A percentile compares a stretch with the other conserved stretches of the same genome.
phyloP scores from a whole-genome alignment of 2,113 vertebrate genomes.

The Spheniscus mendiculus region DNA sequence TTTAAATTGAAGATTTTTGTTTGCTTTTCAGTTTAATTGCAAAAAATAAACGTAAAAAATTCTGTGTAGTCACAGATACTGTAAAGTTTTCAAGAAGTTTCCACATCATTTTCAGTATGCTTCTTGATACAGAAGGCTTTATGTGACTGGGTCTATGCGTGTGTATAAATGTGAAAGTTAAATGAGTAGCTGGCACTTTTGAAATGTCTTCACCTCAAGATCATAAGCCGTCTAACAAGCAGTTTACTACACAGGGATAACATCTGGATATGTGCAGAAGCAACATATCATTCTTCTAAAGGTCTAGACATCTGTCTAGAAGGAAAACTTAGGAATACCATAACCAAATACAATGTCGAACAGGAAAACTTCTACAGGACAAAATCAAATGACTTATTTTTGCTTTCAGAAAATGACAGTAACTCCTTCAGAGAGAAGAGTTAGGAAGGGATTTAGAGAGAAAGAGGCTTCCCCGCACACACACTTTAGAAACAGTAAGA shows the following conservation, averaged over 20 bases:
- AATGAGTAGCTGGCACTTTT: background rate
- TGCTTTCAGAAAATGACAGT: background rate
- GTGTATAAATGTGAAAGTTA: background rate
- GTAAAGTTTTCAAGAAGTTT: background rate
- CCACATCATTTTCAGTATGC: background rate
- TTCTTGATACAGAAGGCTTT: background rate
- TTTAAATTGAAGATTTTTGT: background rate
- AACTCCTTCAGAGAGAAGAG: background rate
- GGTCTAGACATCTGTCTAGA: background rate
- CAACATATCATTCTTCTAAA: background rate
- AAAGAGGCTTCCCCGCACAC: background rate
- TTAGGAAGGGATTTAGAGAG: background rate
- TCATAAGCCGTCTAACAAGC: background rate
- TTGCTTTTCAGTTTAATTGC: background rate
- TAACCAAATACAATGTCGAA: background rate
- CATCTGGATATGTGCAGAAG: background rate
- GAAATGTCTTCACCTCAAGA: background rate
- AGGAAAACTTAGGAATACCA: background rate
- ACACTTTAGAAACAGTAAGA: background rate
- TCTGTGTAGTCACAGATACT: background rate
- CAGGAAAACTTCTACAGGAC: background rate
- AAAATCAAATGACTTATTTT: background rate
- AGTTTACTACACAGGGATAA: background rate
- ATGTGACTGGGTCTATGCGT: background rate
- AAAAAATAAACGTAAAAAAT: background rate